Percentiles rank a stretch among this genome's conserved stretches.
phyloP scores from a whole-genome alignment of 2,797 vertebrate species.

The Sylvia borin region DNA sequence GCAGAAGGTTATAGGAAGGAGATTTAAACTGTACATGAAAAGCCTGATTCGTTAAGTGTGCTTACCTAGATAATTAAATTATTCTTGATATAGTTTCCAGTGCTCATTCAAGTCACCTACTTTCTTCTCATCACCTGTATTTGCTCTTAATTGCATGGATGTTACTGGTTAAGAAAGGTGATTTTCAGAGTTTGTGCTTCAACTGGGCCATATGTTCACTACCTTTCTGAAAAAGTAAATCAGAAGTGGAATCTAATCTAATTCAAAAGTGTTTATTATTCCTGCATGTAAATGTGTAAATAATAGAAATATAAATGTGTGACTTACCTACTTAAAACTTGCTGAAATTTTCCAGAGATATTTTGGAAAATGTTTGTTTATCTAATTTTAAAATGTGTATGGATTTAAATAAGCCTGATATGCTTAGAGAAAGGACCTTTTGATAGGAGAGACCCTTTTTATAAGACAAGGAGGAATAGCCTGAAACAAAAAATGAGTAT shows the following conservation, averaged over 20 bases:
- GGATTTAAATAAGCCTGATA: background rate
- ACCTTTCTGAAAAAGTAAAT: background rate
- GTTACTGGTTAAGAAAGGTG: background rate
- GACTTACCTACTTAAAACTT: background rate
- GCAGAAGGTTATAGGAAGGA: slow-evolving; percentile 17
- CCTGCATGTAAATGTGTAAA: background rate
- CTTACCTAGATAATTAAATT: slow-evolving; percentile 29
- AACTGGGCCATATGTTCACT: background rate
- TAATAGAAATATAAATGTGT: background rate
- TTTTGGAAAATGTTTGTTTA: background rate
- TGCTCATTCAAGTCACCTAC: background rate
- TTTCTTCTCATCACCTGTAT: background rate
- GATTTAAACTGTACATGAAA: background rate
- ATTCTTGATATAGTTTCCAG: background rate
- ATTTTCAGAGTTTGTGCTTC: background rate
- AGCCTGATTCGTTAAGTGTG: background rate
- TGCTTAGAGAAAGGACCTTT: background rate
- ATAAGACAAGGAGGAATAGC: background rate
- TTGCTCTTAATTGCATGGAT: background rate
- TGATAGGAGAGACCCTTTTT: background rate
- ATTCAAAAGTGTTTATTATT: background rate
- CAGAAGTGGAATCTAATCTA: background rate
- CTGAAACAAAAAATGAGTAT: background rate
- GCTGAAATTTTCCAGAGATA: background rate
- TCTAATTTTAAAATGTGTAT: background rate